Percentiles rank a stretch among this genome's conserved stretches.
Evolutionary conservation across 2,888 invertebrate genomes (phyloP).

Genomic region (Baronia brevicornis): DNA sequence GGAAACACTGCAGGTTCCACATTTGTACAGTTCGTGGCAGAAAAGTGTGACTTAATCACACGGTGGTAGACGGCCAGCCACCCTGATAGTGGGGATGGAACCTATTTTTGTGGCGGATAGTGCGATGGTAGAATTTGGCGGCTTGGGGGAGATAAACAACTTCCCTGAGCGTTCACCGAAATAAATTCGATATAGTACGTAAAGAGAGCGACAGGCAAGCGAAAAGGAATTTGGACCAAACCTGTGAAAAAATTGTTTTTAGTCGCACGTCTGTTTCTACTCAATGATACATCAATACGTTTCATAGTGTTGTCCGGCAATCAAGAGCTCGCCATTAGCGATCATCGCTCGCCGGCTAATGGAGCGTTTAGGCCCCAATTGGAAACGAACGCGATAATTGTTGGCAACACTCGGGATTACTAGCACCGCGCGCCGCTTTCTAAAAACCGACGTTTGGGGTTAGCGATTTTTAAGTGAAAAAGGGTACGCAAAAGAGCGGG

Average conservation of each 20-base stretch:
- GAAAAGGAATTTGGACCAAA: constrained; percentile 23
- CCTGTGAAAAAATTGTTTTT: constrained; percentile 7
- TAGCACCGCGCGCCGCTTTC: constrained; percentile 8
- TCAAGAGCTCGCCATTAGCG: constrained; percentile 15
- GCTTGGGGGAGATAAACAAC: too few relatives aligned
- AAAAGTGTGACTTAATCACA: too few relatives aligned
- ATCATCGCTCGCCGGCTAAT: constrained; percentile 19
- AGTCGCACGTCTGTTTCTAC: constrained; percentile 7
- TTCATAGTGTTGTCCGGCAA: constrained; percentile 13
- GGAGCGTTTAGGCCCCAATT: constrained; percentile 17
- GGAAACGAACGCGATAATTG: constrained; percentile 19
- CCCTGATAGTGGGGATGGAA: too few relatives aligned
- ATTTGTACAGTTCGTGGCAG: too few relatives aligned
- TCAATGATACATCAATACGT: constrained; percentile 14
- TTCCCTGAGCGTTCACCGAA: too few relatives aligned
- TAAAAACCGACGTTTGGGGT: constrained; percentile 4
- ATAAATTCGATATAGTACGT: too few relatives aligned
- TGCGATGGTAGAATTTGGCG: too few relatives aligned
- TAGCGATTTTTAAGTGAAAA: background rate
- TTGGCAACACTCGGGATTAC: constrained; percentile 14
- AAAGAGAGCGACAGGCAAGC: constrained; percentile 37
- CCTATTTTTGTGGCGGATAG: too few relatives aligned
- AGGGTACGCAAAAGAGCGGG: too few relatives aligned
- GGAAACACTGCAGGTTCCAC: too few relatives aligned
- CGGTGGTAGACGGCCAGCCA: too few relatives aligned